A percentile compares a stretch with the other conserved stretches of the same genome.
phyloP scores from a whole-genome alignment of 2,797 vertebrate genomes.

The Bradypodion pumilum region DNA sequence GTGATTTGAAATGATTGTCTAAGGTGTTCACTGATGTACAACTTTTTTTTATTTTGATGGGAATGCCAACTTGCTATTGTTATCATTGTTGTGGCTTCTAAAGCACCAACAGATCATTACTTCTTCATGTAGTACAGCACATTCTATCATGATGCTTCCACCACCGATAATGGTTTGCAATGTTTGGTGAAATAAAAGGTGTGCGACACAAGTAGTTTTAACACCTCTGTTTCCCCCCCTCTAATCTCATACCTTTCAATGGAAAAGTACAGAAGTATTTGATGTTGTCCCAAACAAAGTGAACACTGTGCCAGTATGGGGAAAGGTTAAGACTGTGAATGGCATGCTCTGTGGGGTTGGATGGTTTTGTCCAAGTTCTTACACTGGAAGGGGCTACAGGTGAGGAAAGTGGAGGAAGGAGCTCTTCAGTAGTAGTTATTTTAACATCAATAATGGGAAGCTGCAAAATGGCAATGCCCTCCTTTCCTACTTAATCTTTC shows the following conservation, averaged over 20 bases:
- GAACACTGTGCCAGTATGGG: background rate
- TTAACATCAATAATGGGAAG: background rate
- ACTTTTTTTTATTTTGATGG: background rate
- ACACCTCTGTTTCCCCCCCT: background rate
- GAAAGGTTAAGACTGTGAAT: background rate
- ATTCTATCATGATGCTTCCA: background rate
- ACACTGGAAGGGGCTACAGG: background rate
- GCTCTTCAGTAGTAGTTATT: background rate
- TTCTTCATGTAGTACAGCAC: background rate
- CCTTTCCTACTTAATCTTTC: background rate
- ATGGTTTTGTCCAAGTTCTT: background rate
- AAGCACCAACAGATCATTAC: conserved; percentile 28
- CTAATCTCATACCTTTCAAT: background rate
- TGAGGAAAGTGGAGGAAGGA: background rate
- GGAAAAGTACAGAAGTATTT: background rate
- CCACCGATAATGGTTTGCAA: background rate
- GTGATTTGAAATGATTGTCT: conserved; percentile 41
- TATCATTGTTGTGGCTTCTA: conserved; percentile 3
- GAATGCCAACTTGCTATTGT: background rate
- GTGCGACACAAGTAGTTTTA: background rate
- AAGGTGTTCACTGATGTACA: conserved; percentile 51
- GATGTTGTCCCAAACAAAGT: background rate
- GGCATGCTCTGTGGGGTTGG: background rate
- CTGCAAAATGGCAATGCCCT: background rate
- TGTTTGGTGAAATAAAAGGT: no score